Conservation (phyloP, 2,113 vertebrate genomes). For the Mormyrus lacerda region DNA sequence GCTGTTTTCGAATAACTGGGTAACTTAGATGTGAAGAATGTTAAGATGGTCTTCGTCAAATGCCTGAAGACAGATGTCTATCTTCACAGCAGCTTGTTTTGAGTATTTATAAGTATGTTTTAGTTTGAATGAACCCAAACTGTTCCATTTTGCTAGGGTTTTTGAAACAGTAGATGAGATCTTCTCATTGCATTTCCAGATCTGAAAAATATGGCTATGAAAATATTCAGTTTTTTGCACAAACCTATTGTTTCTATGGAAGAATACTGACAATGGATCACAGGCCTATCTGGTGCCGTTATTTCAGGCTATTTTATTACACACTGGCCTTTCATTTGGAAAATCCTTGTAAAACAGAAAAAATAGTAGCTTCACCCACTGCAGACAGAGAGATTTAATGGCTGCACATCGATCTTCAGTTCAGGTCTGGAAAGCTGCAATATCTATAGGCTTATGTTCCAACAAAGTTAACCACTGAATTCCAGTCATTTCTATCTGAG, state of each 20-base stretch:
- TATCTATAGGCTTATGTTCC: background rate
- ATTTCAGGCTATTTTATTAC: background rate
- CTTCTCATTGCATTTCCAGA: background rate
- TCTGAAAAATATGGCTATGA: background rate
- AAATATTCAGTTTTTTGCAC: background rate
- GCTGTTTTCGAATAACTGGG: background rate
- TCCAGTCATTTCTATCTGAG: background rate
- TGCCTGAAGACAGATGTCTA: background rate
- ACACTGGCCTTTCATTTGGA: background rate
- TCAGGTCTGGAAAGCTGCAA: background rate
- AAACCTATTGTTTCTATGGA: background rate
- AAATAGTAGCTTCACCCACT: background rate
- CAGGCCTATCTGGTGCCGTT: background rate
- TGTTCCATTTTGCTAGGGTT: background rate
- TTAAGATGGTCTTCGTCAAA: background rate
- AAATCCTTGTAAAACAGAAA: conserved; percentile 1
- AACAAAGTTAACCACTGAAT: background rate
- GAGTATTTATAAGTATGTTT: background rate
- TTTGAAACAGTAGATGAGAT: background rate
- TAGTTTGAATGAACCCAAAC: background rate
- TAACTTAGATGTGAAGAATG: background rate
- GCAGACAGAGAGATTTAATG: background rate
- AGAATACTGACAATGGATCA: background rate
- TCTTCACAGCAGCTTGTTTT: background rate
- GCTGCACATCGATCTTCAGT: background rate